Percentiles rank a stretch among this genome's conserved stretches.
These are phyloP conservation scores for Eonycteris spelaea DNA, from an alignment of 2,113 vertebrate species.

Conservation along the genomic window DNA sequence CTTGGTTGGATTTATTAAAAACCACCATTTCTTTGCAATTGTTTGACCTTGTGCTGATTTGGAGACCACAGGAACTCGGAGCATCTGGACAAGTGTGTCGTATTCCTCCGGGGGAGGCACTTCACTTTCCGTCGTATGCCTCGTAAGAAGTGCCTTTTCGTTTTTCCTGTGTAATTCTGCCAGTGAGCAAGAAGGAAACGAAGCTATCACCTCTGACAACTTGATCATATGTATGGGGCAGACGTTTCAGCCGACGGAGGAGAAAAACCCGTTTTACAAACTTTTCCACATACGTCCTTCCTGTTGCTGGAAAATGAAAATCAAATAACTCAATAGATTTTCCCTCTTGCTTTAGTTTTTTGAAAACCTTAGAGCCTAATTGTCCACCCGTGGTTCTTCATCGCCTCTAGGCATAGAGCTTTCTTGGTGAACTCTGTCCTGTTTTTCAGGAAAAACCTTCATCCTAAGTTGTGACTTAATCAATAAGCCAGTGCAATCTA, in stretches of 20 bases:
- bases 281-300: background rate
- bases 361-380: background rate
- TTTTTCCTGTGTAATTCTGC: background rate
- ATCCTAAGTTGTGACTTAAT: background rate
- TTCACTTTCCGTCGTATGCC: background rate
- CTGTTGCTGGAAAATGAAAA: background rate
- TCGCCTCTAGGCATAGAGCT: background rate
- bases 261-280: background rate
- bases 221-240: background rate
- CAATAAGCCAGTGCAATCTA: background rate
- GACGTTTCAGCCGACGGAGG: background rate
- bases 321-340: background rate
- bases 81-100: too few relatives aligned
- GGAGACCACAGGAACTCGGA: background rate
- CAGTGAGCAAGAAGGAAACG: background rate
- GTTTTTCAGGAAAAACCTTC: background rate
- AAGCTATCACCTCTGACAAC: background rate
- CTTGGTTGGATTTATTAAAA: background rate
- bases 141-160: background rate
- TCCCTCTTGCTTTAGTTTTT: background rate
- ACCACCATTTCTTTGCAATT: background rate
- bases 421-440: background rate
- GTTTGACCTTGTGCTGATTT: background rate
- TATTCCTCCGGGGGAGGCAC: background rate
- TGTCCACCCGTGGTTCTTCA: background rate